A percentile compares a stretch with the other conserved stretches of the same genome.
Conservation (phyloP, 2,888 invertebrate genomes). For the Hanleya hanleyi region DNA sequence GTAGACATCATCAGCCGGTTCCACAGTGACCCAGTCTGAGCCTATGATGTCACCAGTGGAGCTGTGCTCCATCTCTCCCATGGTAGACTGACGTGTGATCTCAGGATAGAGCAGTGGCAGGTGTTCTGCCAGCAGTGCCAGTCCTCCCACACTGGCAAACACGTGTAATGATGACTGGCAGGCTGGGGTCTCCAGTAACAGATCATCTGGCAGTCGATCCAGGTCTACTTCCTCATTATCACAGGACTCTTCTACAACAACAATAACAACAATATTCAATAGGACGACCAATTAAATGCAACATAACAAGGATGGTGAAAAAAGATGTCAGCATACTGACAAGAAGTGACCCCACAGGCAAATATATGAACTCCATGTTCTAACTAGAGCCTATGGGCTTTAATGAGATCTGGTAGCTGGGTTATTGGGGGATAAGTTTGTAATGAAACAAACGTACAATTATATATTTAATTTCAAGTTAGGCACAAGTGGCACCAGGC, state of each 20-base stretch:
- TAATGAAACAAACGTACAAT: too few relatives aligned
- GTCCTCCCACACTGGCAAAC: constrained; percentile 90
- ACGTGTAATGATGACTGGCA: constrained; percentile 82
- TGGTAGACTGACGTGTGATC: constrained; percentile 76
- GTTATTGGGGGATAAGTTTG: too few relatives aligned
- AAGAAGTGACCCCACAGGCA: too few relatives aligned
- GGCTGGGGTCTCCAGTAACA: constrained; percentile 59
- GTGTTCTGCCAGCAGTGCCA: constrained; percentile 90
- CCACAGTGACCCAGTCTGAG: constrained; percentile 78
- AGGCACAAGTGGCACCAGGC: too few relatives aligned
- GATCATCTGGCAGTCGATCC: constrained; percentile 57
- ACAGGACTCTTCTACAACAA: constrained; percentile 14
- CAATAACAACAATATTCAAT: constrained; percentile 8
- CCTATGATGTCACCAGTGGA: constrained; percentile 5
- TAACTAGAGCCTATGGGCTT: too few relatives aligned
- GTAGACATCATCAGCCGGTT: constrained; percentile 75
- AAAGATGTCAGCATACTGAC: too few relatives aligned
- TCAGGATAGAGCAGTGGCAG: constrained; percentile 92
- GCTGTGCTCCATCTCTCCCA: constrained; percentile 15
- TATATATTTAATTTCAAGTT: too few relatives aligned
- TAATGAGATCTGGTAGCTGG: too few relatives aligned
- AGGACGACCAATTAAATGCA: too few relatives aligned
- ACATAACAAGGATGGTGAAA: too few relatives aligned
- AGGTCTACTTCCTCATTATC: constrained; percentile 42
- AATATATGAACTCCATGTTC: too few relatives aligned